Evolutionary conservation across 2,797 vertebrate genomes (phyloP).

Genomic region (Cuniculus paca): DNA sequence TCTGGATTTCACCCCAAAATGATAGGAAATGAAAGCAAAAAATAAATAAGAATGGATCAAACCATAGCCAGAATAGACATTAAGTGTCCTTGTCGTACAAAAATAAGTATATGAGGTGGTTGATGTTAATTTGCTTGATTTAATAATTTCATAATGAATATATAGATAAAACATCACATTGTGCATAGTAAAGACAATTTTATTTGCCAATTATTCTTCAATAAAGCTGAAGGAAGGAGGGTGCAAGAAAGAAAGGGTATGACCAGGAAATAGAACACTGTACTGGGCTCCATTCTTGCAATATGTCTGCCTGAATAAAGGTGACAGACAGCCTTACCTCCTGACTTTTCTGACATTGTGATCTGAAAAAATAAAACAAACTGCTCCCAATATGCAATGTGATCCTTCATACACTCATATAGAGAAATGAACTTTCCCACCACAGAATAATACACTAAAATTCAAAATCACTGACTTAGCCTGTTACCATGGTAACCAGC

Average conservation of each 20-base stretch:
- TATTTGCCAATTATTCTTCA: background rate
- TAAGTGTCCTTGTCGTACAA: background rate
- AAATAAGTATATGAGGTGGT: background rate
- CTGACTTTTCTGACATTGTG: background rate
- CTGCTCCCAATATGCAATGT: background rate
- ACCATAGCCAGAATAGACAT: background rate
- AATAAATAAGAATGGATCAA: background rate
- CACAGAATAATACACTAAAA: conserved; percentile 22
- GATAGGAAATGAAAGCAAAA: background rate
- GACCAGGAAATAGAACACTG: background rate
- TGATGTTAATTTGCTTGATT: background rate
- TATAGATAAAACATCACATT: background rate
- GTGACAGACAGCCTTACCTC: background rate
- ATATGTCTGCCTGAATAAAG: background rate
- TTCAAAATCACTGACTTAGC: conserved; percentile 69
- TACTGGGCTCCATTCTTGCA: background rate
- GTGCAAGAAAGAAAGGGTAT: background rate
- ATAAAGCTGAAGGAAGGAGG: background rate
- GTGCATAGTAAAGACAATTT: background rate
- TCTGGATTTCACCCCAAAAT: background rate
- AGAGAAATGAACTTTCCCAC: conserved; percentile 42
- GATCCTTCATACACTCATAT: background rate
- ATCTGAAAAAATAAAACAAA: background rate
- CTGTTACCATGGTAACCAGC: conserved; percentile 77
- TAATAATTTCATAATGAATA: background rate